These are phyloP conservation scores for human (Homo sapiens) DNA, from an alignment of 2,113 vertebrate species.

Conservation along the genomic window GRCh38 chr12:70377501-70378000, in stretches of 20 bases:
- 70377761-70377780: not conserved
- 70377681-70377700: not conserved
- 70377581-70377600: not conserved
- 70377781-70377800: not conserved
- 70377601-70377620: not conserved
- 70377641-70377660: not conserved
- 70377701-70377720: not conserved
- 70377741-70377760: not conserved
- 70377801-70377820: not conserved
- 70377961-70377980: too few species aligned
- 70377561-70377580: too few species aligned
- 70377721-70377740: not conserved
- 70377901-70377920: not conserved
- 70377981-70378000: too few species aligned
- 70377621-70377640: not conserved
- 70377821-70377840: not conserved
- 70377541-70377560: not conserved
- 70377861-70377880: not conserved
- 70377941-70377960: too few species aligned
- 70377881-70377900: not conserved
- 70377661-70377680: not conserved
- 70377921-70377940: too few species aligned
- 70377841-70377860: not conserved
- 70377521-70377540: not conserved
- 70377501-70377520: not conserved